Percentiles rank a stretch among this genome's conserved stretches.
Evolutionary conservation across 2,888 invertebrate genomes (phyloP).

Genomic region (Eutolmus rufibarbis): DNA sequence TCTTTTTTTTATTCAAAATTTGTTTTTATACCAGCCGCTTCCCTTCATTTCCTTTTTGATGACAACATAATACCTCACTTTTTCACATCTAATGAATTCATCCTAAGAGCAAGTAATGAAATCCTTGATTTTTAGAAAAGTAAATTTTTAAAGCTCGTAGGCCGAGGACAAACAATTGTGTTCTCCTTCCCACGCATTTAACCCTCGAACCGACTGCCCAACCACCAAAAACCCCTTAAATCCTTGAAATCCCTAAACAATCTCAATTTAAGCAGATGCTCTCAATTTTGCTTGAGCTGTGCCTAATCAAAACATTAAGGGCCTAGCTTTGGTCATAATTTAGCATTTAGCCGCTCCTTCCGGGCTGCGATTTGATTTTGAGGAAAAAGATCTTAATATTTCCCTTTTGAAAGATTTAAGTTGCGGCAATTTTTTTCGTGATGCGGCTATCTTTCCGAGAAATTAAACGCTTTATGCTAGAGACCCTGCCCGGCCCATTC

Average conservation of each 20-base stretch:
- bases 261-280: neutral
- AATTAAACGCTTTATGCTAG: neutral
- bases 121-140: neutral
- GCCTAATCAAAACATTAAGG: neutral
- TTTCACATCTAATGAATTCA: neutral
- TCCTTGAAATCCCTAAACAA: neutral
- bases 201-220: neutral
- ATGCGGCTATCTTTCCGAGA: neutral
- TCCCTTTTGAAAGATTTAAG: neutral
- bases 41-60: neutral
- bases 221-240: neutral
- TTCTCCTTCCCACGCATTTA: neutral
- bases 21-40: too few relatives aligned
- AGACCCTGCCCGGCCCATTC: neutral
- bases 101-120: neutral
- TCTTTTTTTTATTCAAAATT: too few relatives aligned
- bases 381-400: neutral
- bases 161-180: neutral
- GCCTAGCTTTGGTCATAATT: neutral
- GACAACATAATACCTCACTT: neutral
- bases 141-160: neutral
- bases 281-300: neutral
- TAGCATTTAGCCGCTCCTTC: neutral
- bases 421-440: neutral
- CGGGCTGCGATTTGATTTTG: neutral